These are phyloP conservation scores for Colinus virginianus DNA, from an alignment of 2,113 vertebrate genomes.

Conservation along the genomic window DNA sequence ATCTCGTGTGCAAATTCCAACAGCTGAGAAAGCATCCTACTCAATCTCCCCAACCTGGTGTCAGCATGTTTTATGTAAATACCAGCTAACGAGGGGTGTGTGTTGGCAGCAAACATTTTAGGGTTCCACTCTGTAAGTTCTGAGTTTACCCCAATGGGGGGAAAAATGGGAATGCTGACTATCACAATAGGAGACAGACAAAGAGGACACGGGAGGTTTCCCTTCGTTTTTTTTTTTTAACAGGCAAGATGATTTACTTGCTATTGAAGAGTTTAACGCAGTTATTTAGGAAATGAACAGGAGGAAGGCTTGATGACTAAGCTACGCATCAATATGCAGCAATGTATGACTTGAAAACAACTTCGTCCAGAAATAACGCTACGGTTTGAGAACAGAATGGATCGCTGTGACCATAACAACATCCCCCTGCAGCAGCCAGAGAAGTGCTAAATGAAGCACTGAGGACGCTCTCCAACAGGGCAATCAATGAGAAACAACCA, in stretches of 20 bases:
- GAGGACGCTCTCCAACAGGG: rapidly evolving
- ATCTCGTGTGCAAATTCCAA: slow-evolving; percentile 55
- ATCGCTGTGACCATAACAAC: background rate
- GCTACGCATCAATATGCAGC: background rate
- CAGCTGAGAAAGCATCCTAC: slow-evolving; percentile 64
- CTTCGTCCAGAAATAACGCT: rapidly evolving
- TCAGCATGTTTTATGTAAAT: slow-evolving; percentile 61
- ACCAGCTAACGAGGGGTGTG: background rate
- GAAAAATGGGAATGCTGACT: background rate
- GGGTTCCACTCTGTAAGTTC: background rate
- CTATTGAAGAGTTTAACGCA: background rate
- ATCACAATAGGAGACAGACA: rapidly evolving
- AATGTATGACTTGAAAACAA: rapidly evolving
- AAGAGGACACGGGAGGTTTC: rapidly evolving
- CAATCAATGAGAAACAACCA: background rate
- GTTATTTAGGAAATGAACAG: background rate
- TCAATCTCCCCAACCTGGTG: slow-evolving; percentile 35
- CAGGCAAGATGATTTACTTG: background rate
- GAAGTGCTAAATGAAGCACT: background rate
- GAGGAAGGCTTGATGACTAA: background rate
- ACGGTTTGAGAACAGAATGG: rapidly evolving
- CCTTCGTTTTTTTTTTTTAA: background rate
- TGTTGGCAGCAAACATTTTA: background rate
- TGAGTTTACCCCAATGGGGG: rapidly evolving
- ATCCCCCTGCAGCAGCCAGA: background rate